Evolutionary conservation across 2,113 vertebrate species (phyloP).

Genomic region (Bubo blakistoni): DNA sequence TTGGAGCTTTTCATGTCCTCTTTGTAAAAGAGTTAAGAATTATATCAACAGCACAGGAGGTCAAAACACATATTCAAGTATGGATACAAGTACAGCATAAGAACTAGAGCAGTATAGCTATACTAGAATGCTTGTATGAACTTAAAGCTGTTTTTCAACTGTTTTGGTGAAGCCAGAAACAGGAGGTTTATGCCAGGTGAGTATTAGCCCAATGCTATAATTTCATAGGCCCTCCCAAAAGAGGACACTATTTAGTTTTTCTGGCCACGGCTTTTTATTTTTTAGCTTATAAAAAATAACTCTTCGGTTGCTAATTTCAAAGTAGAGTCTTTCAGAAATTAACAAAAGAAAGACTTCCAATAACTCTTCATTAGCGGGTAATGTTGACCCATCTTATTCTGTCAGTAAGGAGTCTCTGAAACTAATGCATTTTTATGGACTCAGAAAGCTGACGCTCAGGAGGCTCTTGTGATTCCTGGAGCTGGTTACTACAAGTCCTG

Average conservation of each 20-base stretch:
- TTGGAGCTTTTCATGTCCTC: neutral
- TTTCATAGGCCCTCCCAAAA: neutral
- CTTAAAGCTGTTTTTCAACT: neutral
- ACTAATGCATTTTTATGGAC: neutral
- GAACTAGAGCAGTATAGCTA: neutral
- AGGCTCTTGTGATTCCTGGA: neutral
- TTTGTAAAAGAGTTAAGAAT: neutral
- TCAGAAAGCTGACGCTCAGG: neutral
- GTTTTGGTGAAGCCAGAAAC: neutral
- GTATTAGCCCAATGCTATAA: neutral
- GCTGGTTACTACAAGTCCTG: neutral
- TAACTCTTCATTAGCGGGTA: neutral
- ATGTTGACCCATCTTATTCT: neutral
- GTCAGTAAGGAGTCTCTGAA: neutral
- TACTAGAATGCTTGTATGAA: neutral
- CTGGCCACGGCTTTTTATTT: neutral
- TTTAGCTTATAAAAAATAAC: neutral
- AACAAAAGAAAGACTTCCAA: neutral
- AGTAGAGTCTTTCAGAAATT: neutral
- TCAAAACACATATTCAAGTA: neutral
- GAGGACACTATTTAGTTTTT: neutral
- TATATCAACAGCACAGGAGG: neutral
- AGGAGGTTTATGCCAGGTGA: neutral
- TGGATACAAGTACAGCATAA: neutral
- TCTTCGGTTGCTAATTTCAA: neutral